A percentile compares a stretch with the other conserved stretches of the same genome.
phyloP scores from a whole-genome alignment of 2,797 vertebrate species.

The Mormyrus proboscirostris region DNA sequence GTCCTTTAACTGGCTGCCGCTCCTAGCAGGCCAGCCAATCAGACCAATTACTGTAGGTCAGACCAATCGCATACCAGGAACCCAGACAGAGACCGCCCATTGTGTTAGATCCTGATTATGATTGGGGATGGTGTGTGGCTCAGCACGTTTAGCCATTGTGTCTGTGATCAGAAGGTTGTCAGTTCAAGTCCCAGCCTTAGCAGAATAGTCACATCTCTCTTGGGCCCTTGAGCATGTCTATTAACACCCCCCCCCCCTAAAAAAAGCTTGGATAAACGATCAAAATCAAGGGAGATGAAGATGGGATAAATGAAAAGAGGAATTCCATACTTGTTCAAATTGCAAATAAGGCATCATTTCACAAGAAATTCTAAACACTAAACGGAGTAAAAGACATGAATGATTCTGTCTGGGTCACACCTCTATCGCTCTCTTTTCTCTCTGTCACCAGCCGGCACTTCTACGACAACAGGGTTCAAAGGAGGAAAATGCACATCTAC shows the following conservation, averaged over 20 bases:
- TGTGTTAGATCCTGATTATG: not conserved
- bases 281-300: not conserved
- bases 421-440: not conserved
- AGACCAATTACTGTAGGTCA: not conserved
- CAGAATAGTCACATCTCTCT: not conserved
- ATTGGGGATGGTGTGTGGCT: not conserved
- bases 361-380: not conserved
- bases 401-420: not conserved
- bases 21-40: not conserved
- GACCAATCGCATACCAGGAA: not conserved
- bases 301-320: not conserved
- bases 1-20: not conserved
- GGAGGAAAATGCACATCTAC: slow-evolving; percentile 45
- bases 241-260: not conserved
- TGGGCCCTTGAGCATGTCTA: not conserved
- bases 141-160: not conserved
- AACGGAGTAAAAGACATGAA: not conserved
- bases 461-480: not conserved
- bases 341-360: not conserved
- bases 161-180: not conserved
- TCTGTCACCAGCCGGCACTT: not conserved
- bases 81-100: not conserved
- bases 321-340: not conserved
- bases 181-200: not conserved
- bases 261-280: not conserved